Conservation (phyloP, 2,797 vertebrate species). For the Zonotrichia albicollis region DNA sequence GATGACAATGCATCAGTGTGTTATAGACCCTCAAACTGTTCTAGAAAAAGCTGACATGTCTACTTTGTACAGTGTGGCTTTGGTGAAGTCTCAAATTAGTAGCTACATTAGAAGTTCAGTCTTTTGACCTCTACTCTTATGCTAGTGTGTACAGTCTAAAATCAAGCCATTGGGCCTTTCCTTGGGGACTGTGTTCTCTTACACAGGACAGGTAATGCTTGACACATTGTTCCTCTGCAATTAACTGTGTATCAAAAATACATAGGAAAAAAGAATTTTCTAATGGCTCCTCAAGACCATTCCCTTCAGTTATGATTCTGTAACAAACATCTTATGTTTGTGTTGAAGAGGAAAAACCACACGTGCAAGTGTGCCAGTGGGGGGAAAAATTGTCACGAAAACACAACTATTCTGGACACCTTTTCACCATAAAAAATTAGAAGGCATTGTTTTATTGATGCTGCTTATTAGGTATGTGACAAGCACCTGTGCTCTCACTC, state of each 20-base stretch:
- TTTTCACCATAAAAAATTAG: background rate
- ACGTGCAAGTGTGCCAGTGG: background rate
- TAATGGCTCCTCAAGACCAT: background rate
- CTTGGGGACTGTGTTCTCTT: background rate
- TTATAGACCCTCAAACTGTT: background rate
- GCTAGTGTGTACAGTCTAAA: background rate
- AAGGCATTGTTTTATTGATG: background rate
- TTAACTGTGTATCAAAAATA: background rate
- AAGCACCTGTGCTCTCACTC: background rate
- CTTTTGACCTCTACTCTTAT: background rate
- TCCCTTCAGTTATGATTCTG: background rate
- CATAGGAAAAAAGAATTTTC: background rate
- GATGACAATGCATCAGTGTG: background rate
- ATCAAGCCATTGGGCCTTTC: background rate
- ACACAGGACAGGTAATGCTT: background rate
- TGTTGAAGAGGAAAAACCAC: background rate
- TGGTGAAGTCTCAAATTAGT: background rate
- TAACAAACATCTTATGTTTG: background rate
- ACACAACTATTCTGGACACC: background rate
- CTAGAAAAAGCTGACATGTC: background rate
- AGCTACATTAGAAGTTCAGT: background rate
- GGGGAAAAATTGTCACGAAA: too few species aligned
- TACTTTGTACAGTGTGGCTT: background rate
- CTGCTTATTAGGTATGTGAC: background rate
- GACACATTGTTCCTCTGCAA: background rate